These are phyloP conservation scores for Collichthys lucidus DNA, from an alignment of 2,113 vertebrate species.

Conservation along the genomic window DNA sequence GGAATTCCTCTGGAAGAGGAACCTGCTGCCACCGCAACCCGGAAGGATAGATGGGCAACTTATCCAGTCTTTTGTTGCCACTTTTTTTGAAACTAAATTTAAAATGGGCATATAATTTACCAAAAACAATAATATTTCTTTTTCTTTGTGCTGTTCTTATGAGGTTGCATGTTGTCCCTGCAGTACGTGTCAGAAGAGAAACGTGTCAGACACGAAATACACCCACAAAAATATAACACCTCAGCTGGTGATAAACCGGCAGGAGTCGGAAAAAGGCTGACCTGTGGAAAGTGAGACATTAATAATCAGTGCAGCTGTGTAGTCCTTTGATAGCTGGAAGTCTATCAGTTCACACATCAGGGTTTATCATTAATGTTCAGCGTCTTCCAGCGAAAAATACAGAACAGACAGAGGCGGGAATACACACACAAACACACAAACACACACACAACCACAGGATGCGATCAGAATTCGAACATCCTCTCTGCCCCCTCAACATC, in stretches of 20 bases:
- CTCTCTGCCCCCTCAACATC: slow-evolving; percentile 73
- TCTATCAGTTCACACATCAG: slow-evolving; percentile 28
- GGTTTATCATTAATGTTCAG: slow-evolving; percentile 21
- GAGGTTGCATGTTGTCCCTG: too few species aligned
- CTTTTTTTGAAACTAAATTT: too few species aligned
- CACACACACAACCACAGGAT: slow-evolving; percentile 65
- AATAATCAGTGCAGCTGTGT: slow-evolving; percentile 10
- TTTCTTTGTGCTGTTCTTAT: too few species aligned
- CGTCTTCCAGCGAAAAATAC: slow-evolving; percentile 47
- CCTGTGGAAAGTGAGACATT: slow-evolving; percentile 33
- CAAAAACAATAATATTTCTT: too few species aligned
- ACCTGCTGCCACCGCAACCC: too few species aligned
- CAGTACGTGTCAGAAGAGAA: not conserved
- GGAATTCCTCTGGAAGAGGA: too few species aligned
- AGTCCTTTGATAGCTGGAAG: slow-evolving; percentile 13
- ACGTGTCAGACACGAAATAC: slow-evolving; percentile 11
- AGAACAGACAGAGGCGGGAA: slow-evolving; percentile 5
- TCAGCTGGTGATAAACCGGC: slow-evolving; percentile 13
- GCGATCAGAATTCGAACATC: slow-evolving; percentile 64
- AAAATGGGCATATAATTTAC: too few species aligned
- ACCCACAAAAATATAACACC: slow-evolving; percentile 27
- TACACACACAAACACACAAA: slow-evolving; percentile 17
- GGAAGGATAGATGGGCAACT: too few species aligned
- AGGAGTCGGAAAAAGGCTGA: slow-evolving; percentile 41
- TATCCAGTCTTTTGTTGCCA: too few species aligned